Base-by-base conservation (phyloP, 2,888 invertebrate species). In the Xanthorhoe designata region DNA sequence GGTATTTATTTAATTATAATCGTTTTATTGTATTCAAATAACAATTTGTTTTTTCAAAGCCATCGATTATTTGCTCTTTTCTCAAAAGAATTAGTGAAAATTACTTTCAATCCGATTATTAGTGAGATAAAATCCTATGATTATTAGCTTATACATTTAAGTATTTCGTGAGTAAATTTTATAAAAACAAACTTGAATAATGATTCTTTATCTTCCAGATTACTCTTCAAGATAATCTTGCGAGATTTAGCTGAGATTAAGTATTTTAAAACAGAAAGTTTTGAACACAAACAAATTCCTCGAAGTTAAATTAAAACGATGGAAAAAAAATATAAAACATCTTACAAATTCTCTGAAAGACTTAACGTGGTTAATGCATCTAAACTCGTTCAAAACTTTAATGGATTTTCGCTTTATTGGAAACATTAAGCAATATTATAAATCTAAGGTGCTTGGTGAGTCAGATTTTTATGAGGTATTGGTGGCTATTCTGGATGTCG, bases 311-410 rank as follows among this genome's bases (percentile, higher is more conserved):
- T 56, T 24, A 15, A 42, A 13, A 50, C 17, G 9, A 9, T 18
- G 18, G 8, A 51, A 51, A 24, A 29, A 51, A 51, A 24, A 29
- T 50, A 50, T n/a, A 24, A 24, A 47, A 51, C 51, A 6, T 45
- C 32, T 18, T 35, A 35, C 29, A 49, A 18, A 52, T 52, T 59
- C 51, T 51, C 15, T 59, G 51, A 59, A 47, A 49, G 51, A 59
- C 51, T 59, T 51, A 51, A 5, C 6, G 51, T 51, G 1, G 13
- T 51, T n/a, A 19, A 51, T 38, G 58, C 58, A 38, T 19, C 50
- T 59, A 38, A 59, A 38, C 50, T 51, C 50, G 51, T 19, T 24
- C 35, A 59, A 15, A 51, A 49, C 32, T 51, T 59, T 59, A 35
- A 50, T 59, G 18, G 32, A 18, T 10, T 58, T 49, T 18, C 32